Evolutionary conservation across 2,797 vertebrate genomes (phyloP).

Genomic region (Sarcoramphus papa): DNA sequence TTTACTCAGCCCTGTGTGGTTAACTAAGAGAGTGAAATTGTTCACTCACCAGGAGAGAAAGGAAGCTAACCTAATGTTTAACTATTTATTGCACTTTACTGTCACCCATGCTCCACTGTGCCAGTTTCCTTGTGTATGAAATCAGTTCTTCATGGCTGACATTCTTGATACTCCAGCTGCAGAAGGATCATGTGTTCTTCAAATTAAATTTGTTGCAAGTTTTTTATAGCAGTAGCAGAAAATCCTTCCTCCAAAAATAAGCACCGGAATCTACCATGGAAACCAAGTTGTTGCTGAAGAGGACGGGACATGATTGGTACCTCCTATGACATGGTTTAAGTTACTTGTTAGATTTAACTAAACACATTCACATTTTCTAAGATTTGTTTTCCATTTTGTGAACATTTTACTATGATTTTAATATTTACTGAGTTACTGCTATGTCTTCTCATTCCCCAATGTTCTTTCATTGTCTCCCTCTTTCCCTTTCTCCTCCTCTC

Average conservation of each 20-base stretch:
- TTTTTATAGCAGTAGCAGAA: background rate
- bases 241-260: background rate
- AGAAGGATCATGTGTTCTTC: background rate
- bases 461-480: background rate
- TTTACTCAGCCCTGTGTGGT: background rate
- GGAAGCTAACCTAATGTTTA: background rate
- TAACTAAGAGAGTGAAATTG: background rate
- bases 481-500: background rate
- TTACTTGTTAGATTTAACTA: background rate
- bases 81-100: background rate
- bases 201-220: background rate
- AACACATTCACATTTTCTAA: background rate
- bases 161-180: background rate
- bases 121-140: background rate
- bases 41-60: background rate
- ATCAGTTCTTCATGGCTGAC: background rate
- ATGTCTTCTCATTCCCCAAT: background rate
- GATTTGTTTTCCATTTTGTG: background rate
- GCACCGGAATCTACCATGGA: background rate
- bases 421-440: background rate
- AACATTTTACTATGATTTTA: background rate
- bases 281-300: background rate
- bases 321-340: background rate
- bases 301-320: background rate
- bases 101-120: background rate